A percentile compares a stretch with the other conserved stretches of the same genome.
Evolutionary conservation across 1,140 invertebrate genomes (phyloP).

Genomic region (Myzus persicae): DNA sequence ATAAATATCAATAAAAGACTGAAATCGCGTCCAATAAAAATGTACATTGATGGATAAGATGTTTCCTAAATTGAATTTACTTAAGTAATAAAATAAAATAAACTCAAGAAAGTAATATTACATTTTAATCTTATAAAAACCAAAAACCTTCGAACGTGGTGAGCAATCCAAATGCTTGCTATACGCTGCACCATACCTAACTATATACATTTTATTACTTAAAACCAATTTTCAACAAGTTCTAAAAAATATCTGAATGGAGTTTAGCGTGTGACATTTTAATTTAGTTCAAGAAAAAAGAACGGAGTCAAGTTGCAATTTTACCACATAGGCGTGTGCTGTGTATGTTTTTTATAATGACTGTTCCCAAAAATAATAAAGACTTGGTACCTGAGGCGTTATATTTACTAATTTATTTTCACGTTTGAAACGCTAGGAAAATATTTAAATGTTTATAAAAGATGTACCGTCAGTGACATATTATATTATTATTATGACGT

Average conservation of each 20-base stretch:
- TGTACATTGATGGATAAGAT: neutral
- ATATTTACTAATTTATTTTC: neutral
- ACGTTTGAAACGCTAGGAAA: neutral
- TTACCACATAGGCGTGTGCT: neutral
- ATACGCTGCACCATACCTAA: neutral
- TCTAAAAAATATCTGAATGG: neutral
- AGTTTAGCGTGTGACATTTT: neutral
- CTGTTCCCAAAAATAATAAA: neutral
- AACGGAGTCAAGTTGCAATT: neutral
- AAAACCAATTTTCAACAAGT: neutral
- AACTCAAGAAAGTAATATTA: neutral
- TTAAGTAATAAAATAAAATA: constrained; percentile 21
- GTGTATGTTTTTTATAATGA: neutral
- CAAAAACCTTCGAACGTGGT: neutral
- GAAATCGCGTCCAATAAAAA: neutral
- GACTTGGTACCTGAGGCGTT: neutral
- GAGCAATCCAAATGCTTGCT: neutral
- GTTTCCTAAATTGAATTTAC: constrained; percentile 1
- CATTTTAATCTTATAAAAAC: neutral
- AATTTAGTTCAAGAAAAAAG: neutral
- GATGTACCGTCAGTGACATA: neutral
- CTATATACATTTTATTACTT: neutral
- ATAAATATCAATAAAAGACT: neutral
- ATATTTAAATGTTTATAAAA: neutral
- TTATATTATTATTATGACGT: neutral